Base-by-base conservation (phyloP, 2,888 invertebrate genomes). In the Zeuzera pyrina region DNA sequence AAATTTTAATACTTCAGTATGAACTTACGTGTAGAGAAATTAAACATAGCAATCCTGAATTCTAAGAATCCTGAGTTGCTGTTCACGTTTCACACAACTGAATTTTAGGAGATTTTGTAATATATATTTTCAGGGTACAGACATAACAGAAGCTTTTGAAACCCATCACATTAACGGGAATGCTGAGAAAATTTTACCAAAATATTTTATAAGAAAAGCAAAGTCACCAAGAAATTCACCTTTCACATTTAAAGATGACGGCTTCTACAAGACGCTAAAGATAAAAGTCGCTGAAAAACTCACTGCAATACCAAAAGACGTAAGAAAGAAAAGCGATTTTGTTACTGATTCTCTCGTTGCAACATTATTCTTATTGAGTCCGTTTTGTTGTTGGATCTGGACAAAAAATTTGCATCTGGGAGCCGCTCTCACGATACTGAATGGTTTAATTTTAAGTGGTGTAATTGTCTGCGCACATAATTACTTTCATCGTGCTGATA, bases 401-500 rank as follows among this genome's bases (percentile, higher is more conserved):
- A 60, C 42, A 0, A 48, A 56, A 16, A 69, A 57, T 39, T 47
- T 49, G 6, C 10, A 69, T 2, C 33, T 68, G 10, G 78, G 68
- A 22, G 58, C 56, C 1, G 42, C 45, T 1, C 39, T 70, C 2
- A 65, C 64, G 8, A 10, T 68, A 0, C 7, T 61, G 1, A 65
- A 58, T 31, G 61, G 70, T 7, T 46, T 55, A 1, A 28, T 65
- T 4, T 36, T 81, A 7, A 66, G 68, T 35, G 54, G 60, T 63
- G 67, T 88, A 0, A 62, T 85, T 0, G 84, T 88, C 12, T 85
- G 86, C 22, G 88, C 89, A 0, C 95, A 95, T 59, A 95, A 94
- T 60, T 95, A 90, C 55, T 89, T 93, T 44, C 94, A 95, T 57
- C 86, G 88, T 49, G 85, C 85, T 16, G 91, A 94, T 52, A 92